Base-by-base conservation (phyloP, 2,888 invertebrate species). In the Lepidocyrtinus sp. region DNA sequence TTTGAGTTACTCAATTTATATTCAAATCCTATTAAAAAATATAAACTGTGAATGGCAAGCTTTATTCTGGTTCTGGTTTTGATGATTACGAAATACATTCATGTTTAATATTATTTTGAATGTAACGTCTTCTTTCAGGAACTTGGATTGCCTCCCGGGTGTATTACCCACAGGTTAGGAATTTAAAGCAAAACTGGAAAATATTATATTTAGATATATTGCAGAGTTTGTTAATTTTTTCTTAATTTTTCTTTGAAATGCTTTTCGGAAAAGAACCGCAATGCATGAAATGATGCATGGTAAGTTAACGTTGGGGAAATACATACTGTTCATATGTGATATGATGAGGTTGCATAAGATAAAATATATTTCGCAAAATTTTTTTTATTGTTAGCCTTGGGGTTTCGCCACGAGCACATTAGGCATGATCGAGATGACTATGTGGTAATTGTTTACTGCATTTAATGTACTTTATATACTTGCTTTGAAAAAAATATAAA, bases 211-310 rank as follows among this genome's bases (percentile, higher is more conserved):
- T 36, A 36, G 12, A 36, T n/a, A 36, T 12, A 36, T 36, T 36
- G 36, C 36, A 36, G 5, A 9, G 36, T 9, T 36, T 64, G 12
- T 27, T 68, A n/a, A 5, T 68, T 68, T 24, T 24, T 24, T 62
- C 62, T 24, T 21, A 62, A 9, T 62, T 22, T 17, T 62, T 19
- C 36, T 71, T 36, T 62, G 36, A 17, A 7, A 55, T 1, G 2
- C n/a, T 26, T 62, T 1, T 50, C n/a, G 5, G 12, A 36, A 5
- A 36, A 77, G 77, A 26, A 84, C 84, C 1, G 78, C 83, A 1
- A 83, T 84, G 72, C 84, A 85, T 69, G 83, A 85, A 59, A 81
- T 84, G 81, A 84, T 76, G 76, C 71, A 78, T 59, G 36, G 36
- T 36, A 36, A 36, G 36, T 36, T 36, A 9, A 36, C 12, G 36